A percentile compares a stretch with the other conserved stretches of the same genome.
Conservation (phyloP, 2,113 vertebrate genomes). For the Alaudala cheleensis region DNA sequence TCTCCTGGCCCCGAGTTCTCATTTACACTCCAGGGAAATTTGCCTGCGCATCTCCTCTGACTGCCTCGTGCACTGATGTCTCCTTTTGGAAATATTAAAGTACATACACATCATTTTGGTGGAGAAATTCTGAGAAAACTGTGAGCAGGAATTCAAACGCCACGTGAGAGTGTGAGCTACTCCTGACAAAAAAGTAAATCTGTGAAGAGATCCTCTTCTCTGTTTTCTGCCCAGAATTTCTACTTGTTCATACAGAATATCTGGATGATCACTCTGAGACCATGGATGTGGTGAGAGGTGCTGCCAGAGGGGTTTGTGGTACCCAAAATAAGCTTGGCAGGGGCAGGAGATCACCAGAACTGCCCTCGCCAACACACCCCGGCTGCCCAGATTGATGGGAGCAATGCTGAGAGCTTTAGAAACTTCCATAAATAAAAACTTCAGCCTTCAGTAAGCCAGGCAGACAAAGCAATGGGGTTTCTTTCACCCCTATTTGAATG, state of each 20-base stretch:
- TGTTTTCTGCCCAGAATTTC: not conserved
- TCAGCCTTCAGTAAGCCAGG: not conserved
- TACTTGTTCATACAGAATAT: not conserved
- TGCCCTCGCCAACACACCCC: accelerated
- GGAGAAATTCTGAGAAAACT: not conserved
- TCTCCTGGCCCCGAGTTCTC: not conserved
- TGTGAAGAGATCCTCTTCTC: not conserved
- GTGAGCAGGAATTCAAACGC: not conserved
- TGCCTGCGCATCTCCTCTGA: not conserved
- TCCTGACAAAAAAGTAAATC: not conserved
- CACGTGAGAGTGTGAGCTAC: accelerated
- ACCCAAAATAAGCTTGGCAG: not conserved
- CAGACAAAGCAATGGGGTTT: not conserved
- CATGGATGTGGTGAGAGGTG: not conserved
- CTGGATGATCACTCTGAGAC: not conserved
- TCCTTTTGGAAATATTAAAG: not conserved
- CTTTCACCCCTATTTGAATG: not conserved
- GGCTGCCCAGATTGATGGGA: not conserved
- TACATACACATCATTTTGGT: not conserved
- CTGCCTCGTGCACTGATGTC: not conserved
- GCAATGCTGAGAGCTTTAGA: not conserved
- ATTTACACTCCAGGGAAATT: not conserved
- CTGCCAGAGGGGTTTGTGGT: not conserved
- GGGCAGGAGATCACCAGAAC: not conserved
- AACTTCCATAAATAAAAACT: not conserved